Evolutionary conservation across 2,888 invertebrate species (phyloP).

Genomic region (Philaethria dido): DNA sequence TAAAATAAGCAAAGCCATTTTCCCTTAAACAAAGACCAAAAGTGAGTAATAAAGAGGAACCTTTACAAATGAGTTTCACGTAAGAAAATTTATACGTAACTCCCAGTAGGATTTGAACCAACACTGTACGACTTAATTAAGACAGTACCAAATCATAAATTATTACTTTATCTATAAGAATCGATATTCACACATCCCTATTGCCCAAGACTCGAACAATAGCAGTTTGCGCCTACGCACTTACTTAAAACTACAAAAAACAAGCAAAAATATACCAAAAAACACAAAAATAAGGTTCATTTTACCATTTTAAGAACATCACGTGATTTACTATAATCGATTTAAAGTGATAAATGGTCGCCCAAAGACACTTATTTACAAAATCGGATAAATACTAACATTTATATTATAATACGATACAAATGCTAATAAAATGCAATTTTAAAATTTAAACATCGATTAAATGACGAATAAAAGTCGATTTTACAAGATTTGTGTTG

Average conservation of each 20-base stretch:
- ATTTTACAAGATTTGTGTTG: conserved; percentile 24
- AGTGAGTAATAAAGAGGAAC: no score
- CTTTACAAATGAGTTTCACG: no score
- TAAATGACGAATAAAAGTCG: conserved; percentile 16
- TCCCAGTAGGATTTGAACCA: neutral
- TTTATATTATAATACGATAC: conserved; percentile 33
- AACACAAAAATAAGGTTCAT: conserved; percentile 2
- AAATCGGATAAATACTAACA: conserved; percentile 33
- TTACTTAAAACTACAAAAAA: neutral
- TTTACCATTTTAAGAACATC: neutral
- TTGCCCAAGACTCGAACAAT: conserved; percentile 41
- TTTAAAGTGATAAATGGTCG: conserved; percentile 51
- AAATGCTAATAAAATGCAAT: conserved; percentile 30
- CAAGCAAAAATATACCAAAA: conserved; percentile 31
- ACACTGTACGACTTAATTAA: neutral
- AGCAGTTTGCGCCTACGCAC: conserved; percentile 43
- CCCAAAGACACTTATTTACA: conserved; percentile 30
- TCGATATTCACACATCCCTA: conserved; percentile 41
- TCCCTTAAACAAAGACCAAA: no score
- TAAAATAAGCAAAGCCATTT: no score
- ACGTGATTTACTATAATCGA: conserved; percentile 49
- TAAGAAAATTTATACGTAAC: no score
- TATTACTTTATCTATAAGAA: conserved; percentile 8
- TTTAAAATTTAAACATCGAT: conserved; percentile 25
- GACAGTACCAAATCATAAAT: neutral